phyloP scores from a whole-genome alignment of 2,888 invertebrate species.

The Leptinotarsa rubiginosa region DNA sequence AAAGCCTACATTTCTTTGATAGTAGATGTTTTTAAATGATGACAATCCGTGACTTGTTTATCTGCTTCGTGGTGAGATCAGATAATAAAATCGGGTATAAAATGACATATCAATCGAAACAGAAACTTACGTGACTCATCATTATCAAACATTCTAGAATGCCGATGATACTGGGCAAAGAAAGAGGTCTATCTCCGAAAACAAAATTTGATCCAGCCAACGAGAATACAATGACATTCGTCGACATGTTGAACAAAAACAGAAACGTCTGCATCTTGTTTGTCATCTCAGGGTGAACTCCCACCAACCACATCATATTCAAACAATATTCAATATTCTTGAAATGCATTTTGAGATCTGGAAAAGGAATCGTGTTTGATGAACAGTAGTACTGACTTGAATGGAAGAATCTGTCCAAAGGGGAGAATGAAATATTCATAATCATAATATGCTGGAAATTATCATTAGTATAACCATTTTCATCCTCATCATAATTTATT shows the following conservation, averaged over 20 bases:
- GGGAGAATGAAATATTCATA: not conserved
- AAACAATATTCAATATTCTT: conserved; percentile 22
- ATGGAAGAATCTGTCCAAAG: no score
- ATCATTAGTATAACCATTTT: not conserved
- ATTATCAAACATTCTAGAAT: conserved; percentile 14
- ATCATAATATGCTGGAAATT: not conserved
- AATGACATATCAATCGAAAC: no score
- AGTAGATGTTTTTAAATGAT: no score
- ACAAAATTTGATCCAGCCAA: not conserved
- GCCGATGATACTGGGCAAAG: not conserved
- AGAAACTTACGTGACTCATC: conserved; percentile 6
- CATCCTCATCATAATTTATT: no score
- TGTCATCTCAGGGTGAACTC: not conserved
- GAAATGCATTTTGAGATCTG: conserved; percentile 11
- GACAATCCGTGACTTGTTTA: no score
- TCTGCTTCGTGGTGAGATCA: no score
- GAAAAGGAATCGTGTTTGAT: no score
- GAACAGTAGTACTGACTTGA: no score
- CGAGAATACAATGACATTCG: not conserved
- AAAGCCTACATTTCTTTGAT: no score
- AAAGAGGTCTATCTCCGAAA: not conserved
- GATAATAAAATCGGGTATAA: no score
- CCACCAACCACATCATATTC: conserved; percentile 16
- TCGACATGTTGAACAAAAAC: conserved; percentile 2
- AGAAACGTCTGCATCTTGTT: not conserved